Conservation (phyloP, 2,797 vertebrate species). For the Podarcis lilfordi region DNA sequence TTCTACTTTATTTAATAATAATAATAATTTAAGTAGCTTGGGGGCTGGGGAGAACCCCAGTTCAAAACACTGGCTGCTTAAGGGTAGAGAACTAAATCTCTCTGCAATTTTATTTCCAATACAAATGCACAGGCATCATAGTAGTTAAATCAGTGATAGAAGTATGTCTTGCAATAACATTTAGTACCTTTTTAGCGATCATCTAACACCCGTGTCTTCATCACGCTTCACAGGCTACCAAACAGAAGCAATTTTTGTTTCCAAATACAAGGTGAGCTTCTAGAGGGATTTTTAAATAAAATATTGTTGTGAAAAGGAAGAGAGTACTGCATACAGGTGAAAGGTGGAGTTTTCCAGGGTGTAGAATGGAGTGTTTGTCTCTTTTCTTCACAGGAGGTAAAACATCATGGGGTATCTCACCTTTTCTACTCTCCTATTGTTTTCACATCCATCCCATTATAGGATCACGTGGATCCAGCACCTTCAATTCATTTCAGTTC, state of each 20-base stretch:
- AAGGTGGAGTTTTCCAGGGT: constrained; percentile 35
- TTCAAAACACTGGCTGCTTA: not conserved
- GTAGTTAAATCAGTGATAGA: constrained; percentile 25
- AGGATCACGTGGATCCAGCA: not conserved
- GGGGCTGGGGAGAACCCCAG: no score
- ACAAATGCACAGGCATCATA: constrained; percentile 4
- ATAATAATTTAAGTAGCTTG: not conserved
- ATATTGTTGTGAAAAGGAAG: constrained; percentile 1
- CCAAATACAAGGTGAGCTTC: constrained; percentile 73
- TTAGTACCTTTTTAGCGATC: constrained; percentile 61
- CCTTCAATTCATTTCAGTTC: constrained; percentile 14
- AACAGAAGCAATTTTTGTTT: constrained; percentile 42
- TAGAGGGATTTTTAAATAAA: constrained; percentile 58
- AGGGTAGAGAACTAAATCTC: constrained; percentile 13
- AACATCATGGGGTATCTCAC: not conserved
- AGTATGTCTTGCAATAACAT: constrained; percentile 58
- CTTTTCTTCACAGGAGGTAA: constrained; percentile 2
- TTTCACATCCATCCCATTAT: not conserved
- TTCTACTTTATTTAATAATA: not conserved
- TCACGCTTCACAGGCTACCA: constrained; percentile 23
- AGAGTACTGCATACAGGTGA: constrained; percentile 39
- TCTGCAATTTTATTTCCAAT: not conserved
- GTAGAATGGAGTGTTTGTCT: constrained; percentile 36
- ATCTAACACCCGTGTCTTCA: constrained; percentile 70
- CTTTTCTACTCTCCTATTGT: not conserved